phyloP scores from a whole-genome alignment of 2,797 vertebrate genomes.

The Oreortyx pictus region DNA sequence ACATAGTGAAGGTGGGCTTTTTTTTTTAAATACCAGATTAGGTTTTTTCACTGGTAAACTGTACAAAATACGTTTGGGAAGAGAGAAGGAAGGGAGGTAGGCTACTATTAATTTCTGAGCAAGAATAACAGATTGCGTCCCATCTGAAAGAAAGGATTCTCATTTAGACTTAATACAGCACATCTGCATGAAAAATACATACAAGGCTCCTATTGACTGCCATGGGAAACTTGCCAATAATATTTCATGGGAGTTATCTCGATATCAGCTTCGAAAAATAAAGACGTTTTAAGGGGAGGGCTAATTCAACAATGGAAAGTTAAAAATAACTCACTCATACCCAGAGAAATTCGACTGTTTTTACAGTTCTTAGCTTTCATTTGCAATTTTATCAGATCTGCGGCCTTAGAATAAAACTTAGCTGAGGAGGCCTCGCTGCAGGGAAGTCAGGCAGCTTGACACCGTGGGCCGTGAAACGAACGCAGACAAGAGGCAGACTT shows the following conservation, averaged over 20 bases:
- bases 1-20: neutral
- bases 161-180: conserved; percentile 52
- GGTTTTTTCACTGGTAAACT: neutral
- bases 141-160: conserved; percentile 35
- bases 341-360: conserved; percentile 1
- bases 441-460: neutral
- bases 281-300: conserved; percentile 3
- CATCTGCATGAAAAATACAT: conserved; percentile 55
- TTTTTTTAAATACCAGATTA: neutral
- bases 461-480: neutral
- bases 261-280: neutral
- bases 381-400: neutral
- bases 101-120: neutral
- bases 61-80: neutral
- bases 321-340: neutral
- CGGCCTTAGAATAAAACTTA: neutral
- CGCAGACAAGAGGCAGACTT: neutral
- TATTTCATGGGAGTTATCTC: conserved; percentile 54
- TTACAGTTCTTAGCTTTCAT: neutral
- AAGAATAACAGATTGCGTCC: conserved; percentile 32
- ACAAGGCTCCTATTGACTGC: conserved; percentile 56
- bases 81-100: neutral
- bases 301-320: neutral
- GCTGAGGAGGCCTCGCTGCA: neutral
- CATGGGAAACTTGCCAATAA: conserved; percentile 45